Percentiles rank a stretch among this genome's conserved stretches.
Conservation (phyloP, 2,797 vertebrate genomes). For the Onychomys torridus region DNA sequence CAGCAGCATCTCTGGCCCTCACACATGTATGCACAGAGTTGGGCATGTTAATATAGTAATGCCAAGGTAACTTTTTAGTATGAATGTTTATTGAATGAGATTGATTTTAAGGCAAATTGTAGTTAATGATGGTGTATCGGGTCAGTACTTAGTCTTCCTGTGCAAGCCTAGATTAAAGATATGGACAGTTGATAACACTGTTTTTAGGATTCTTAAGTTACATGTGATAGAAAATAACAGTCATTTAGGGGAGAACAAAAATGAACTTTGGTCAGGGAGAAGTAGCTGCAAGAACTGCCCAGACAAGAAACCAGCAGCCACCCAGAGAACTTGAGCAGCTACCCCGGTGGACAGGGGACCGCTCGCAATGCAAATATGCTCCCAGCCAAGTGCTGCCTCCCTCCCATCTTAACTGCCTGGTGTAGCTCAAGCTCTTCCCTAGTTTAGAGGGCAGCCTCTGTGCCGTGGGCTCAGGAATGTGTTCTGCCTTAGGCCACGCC, state of each 20-base stretch:
- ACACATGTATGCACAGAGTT: not conserved
- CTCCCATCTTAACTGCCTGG: not conserved
- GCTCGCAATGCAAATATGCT: not conserved
- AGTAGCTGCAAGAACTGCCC: not conserved
- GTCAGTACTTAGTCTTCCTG: not conserved
- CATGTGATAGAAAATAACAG: not conserved
- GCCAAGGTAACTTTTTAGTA: not conserved
- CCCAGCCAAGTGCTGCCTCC: not conserved
- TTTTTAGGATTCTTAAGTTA: conserved; percentile 1
- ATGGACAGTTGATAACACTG: not conserved
- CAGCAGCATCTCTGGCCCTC: not conserved
- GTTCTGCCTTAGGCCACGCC: not conserved
- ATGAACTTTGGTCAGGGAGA: not conserved
- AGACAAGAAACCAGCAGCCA: not conserved
- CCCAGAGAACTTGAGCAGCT: not conserved
- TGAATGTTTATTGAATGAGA: conserved; percentile 41
- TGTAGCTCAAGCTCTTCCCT: not conserved
- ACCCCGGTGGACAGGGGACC: too few relatives aligned
- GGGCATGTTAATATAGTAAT: conserved; percentile 29
- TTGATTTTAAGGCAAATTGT: conserved; percentile 54
- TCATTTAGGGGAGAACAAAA: not conserved
- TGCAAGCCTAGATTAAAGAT: not conserved
- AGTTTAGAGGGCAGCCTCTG: not conserved
- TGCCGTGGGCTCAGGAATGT: not conserved
- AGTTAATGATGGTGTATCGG: conserved; percentile 25